phyloP scores from a whole-genome alignment of 2,113 vertebrate genomes.

The Archocentrus centrarchus region DNA sequence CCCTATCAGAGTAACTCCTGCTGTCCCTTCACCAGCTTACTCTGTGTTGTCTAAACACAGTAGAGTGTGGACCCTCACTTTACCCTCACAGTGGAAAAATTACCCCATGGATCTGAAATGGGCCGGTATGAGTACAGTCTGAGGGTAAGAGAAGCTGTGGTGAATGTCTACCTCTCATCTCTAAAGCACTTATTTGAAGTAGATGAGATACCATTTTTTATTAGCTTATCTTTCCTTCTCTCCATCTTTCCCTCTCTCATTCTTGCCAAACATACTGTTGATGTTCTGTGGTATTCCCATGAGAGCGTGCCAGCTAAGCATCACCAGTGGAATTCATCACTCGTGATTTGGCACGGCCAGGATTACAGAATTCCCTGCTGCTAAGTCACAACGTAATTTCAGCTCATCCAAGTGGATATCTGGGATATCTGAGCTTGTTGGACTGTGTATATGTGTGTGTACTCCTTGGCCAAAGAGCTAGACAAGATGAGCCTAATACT shows the following conservation, averaged over 20 bases:
- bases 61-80: slow-evolving; percentile 21
- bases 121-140: background rate
- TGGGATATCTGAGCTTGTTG: slow-evolving; percentile 41
- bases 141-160: slow-evolving; percentile 18
- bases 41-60: slow-evolving; percentile 60
- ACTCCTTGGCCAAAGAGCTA: slow-evolving; percentile 66
- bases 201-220: slow-evolving; percentile 32
- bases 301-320: slow-evolving; percentile 60
- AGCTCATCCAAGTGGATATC: slow-evolving; percentile 47
- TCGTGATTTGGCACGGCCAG: slow-evolving; percentile 23
- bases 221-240: slow-evolving; percentile 11
- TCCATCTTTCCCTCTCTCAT: slow-evolving; percentile 3
- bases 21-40: slow-evolving; percentile 31
- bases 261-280: slow-evolving; percentile 24
- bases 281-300: slow-evolving; percentile 54
- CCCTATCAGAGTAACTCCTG: slow-evolving; percentile 1
- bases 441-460: slow-evolving; percentile 33
- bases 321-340: slow-evolving; percentile 54
- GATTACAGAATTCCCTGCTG: slow-evolving; percentile 68
- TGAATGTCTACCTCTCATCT: slow-evolving; percentile 22
- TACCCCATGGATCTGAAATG: slow-evolving; percentile 20
- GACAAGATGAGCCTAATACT: slow-evolving; percentile 64
- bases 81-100: slow-evolving; percentile 48
- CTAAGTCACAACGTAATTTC: slow-evolving; percentile 65
- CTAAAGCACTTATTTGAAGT: slow-evolving; percentile 11